These are phyloP conservation scores for Hydropotes inermis DNA, from an alignment of 2,113 vertebrate species.

Conservation along the genomic window DNA sequence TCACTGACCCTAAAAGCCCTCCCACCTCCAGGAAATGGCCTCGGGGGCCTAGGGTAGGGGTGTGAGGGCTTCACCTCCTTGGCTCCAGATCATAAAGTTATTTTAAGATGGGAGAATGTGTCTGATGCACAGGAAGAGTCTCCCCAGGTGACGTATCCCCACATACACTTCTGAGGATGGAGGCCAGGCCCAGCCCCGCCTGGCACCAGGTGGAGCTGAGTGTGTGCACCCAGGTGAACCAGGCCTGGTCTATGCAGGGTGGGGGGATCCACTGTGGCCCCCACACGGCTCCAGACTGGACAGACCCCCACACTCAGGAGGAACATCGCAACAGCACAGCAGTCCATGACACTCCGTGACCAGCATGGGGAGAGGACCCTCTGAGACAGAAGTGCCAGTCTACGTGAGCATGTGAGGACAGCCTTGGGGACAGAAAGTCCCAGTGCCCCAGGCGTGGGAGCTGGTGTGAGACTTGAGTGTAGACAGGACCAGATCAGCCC, in stretches of 20 bases:
- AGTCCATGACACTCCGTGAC: neutral
- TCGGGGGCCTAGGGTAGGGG: neutral
- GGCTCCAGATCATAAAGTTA: neutral
- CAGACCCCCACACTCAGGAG: neutral
- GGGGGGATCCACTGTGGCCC: neutral
- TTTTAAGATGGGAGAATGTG: neutral
- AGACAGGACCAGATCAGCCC: too few species aligned
- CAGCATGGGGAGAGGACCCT: neutral
- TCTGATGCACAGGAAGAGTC: neutral
- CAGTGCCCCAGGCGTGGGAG: too few species aligned
- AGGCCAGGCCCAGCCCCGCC: neutral
- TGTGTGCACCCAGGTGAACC: rapidly evolving
- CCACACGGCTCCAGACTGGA: neutral
- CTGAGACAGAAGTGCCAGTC: neutral
- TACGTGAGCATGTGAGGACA: rapidly evolving
- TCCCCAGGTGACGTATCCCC: neutral
- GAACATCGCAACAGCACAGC: neutral
- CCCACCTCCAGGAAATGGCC: neutral
- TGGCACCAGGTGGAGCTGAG: neutral
- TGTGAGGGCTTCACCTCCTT: neutral
- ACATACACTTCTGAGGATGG: neutral
- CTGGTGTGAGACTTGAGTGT: neutral
- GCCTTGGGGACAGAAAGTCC: neutral
- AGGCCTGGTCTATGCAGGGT: too few species aligned
- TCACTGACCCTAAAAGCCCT: rapidly evolving